Percentiles rank a stretch among this genome's conserved stretches.
phyloP scores from a whole-genome alignment of 2,888 invertebrate species.

The Imbricaverruca yamaguchii region DNA sequence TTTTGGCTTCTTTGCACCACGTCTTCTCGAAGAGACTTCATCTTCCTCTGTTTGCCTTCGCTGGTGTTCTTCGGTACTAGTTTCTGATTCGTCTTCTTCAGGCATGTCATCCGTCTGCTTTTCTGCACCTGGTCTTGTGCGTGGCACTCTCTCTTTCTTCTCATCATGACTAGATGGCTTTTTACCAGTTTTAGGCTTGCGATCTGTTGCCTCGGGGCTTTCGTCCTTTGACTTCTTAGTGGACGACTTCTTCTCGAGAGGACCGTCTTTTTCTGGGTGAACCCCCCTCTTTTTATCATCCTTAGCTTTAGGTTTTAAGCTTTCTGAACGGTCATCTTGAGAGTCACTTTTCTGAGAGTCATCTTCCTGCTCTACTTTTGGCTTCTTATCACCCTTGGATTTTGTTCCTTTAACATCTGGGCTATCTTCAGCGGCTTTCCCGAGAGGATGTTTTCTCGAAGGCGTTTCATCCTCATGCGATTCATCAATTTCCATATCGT shows the following conservation, averaged over 20 bases:
- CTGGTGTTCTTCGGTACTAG: conserved; percentile 20
- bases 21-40: conserved; percentile 23
- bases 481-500: conserved; percentile 38
- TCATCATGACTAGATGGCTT: conserved; percentile 31
- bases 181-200: too few relatives aligned
- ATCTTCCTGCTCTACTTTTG: too few relatives aligned
- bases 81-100: conserved; percentile 24
- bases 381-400: too few relatives aligned
- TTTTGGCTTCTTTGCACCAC: conserved; percentile 20
- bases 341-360: too few relatives aligned
- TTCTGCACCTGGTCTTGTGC: conserved; percentile 24
- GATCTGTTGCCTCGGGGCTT: conserved; percentile 32
- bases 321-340: conserved; percentile 29
- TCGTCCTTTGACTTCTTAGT: conserved; percentile 40
- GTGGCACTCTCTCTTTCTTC: conserved; percentile 36
- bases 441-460: too few relatives aligned
- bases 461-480: conserved; percentile 33
- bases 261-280: conserved; percentile 39
- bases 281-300: conserved; percentile 25
- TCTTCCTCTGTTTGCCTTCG: conserved; percentile 25
- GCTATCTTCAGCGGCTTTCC: too few relatives aligned
- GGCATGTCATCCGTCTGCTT: conserved; percentile 24
- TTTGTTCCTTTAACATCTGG: too few relatives aligned
- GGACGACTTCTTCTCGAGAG: conserved; percentile 35
- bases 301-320: conserved; percentile 31